Evolutionary conservation across 2,113 vertebrate species (phyloP).

Genomic region (Lophochroa leadbeateri): DNA sequence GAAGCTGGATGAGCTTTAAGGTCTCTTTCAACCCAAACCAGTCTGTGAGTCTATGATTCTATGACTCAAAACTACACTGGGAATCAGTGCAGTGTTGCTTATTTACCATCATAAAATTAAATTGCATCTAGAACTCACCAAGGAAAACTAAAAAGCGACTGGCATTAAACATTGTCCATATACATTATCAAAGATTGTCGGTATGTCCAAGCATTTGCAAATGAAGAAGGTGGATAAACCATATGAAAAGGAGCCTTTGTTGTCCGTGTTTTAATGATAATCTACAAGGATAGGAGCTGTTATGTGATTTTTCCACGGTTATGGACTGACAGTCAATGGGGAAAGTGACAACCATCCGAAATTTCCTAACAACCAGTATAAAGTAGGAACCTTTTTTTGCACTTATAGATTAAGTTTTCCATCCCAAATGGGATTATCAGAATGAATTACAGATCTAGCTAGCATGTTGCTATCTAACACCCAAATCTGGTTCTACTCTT

Average conservation of each 20-base stretch:
- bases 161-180: fast-evolving
- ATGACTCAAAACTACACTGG: background rate
- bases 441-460: background rate
- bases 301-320: background rate
- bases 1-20: background rate
- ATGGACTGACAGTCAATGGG: background rate
- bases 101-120: background rate
- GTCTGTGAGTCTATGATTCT: background rate
- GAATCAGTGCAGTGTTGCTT: background rate
- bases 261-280: background rate
- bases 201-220: background rate
- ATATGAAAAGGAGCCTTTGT: background rate
- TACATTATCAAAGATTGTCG: background rate
- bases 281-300: background rate
- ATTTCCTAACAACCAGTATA: background rate
- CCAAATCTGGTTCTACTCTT: background rate
- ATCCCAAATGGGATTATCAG: background rate
- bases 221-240: background rate
- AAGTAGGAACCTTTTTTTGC: background rate
- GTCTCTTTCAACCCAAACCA: background rate
- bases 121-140: background rate
- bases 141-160: background rate
- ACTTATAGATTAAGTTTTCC: background rate
- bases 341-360: background rate
- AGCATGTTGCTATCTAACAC: background rate